Percentiles rank a stretch among this genome's conserved stretches.
Conservation (phyloP, 2,113 vertebrate species). For the Amphiprion percula region DNA sequence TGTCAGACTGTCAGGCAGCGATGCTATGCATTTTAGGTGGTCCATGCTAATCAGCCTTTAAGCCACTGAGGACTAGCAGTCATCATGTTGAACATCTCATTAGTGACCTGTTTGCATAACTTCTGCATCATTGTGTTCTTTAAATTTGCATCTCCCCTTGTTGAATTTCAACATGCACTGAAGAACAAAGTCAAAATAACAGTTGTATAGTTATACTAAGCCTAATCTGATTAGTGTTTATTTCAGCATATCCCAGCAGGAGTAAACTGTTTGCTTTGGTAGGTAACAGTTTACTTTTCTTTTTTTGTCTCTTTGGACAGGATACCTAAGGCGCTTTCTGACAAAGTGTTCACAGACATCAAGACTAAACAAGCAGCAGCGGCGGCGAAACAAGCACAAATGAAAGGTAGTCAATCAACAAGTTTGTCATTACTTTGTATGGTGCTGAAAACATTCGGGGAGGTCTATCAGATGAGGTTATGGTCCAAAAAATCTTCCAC, state of each 20-base stretch:
- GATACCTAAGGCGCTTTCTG: slow-evolving; percentile 91
- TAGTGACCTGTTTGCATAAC: slow-evolving; percentile 17
- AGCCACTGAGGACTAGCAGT: slow-evolving; percentile 8
- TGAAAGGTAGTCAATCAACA: slow-evolving; percentile 81
- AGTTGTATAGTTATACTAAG: slow-evolving; percentile 6
- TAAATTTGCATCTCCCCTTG: slow-evolving; percentile 24
- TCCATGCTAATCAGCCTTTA: slow-evolving; percentile 23
- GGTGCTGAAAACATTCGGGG: not conserved
- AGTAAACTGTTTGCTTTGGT: slow-evolving; percentile 40
- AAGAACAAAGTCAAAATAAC: slow-evolving; percentile 24
- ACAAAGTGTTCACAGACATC: slow-evolving; percentile 86
- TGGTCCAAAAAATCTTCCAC: not conserved
- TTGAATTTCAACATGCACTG: slow-evolving; percentile 33
- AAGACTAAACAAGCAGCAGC: slow-evolving; percentile 73
- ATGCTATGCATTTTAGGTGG: slow-evolving; percentile 48
- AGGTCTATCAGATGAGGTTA: slow-evolving; percentile 13
- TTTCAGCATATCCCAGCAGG: slow-evolving; percentile 19
- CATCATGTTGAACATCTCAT: slow-evolving; percentile 38
- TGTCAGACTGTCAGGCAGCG: slow-evolving; percentile 44
- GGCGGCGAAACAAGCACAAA: slow-evolving; percentile 66
- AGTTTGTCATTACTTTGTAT: slow-evolving; percentile 31
- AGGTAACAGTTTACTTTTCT: slow-evolving; percentile 30
- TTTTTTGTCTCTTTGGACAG: slow-evolving; percentile 78
- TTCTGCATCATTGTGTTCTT: slow-evolving; percentile 32
- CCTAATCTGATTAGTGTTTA: slow-evolving; percentile 20